phyloP scores from a whole-genome alignment of 2,797 vertebrate species.

The Salmo trutta region DNA sequence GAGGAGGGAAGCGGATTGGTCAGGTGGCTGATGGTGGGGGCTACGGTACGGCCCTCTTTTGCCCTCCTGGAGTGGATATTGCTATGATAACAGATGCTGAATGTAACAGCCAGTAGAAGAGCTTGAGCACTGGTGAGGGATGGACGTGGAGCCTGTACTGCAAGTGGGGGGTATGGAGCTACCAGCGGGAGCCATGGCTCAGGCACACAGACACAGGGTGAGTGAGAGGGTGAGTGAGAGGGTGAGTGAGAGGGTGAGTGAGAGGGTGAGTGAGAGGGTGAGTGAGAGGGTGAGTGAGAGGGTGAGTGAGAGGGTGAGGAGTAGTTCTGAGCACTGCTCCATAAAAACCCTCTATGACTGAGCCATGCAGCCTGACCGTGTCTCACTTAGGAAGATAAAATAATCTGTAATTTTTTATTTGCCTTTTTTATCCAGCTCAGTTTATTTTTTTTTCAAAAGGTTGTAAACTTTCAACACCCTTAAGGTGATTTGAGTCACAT shows the following conservation, averaged over 20 bases:
- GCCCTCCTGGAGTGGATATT: neutral
- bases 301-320: neutral
- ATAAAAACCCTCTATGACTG: neutral
- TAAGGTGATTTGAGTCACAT: neutral
- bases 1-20: neutral
- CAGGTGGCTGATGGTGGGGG: neutral
- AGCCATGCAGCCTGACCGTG: neutral
- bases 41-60: neutral
- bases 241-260: neutral
- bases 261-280: slow-evolving; percentile 3
- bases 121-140: neutral
- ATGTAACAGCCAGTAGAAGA: slow-evolving; percentile 1
- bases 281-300: slow-evolving; percentile 6
- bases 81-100: neutral
- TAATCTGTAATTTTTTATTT: neutral
- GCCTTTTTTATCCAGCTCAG: neutral
- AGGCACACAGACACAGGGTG: slow-evolving; percentile 5
- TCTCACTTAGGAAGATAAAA: neutral
- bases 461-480: neutral
- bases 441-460: neutral
- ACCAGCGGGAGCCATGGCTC: slow-evolving; percentile 5
- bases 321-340: neutral
- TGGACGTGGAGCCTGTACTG: neutral
- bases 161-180: neutral
- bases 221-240: neutral